phyloP scores from a whole-genome alignment of 2,113 vertebrate genomes.

The Bos taurus region DNA sequence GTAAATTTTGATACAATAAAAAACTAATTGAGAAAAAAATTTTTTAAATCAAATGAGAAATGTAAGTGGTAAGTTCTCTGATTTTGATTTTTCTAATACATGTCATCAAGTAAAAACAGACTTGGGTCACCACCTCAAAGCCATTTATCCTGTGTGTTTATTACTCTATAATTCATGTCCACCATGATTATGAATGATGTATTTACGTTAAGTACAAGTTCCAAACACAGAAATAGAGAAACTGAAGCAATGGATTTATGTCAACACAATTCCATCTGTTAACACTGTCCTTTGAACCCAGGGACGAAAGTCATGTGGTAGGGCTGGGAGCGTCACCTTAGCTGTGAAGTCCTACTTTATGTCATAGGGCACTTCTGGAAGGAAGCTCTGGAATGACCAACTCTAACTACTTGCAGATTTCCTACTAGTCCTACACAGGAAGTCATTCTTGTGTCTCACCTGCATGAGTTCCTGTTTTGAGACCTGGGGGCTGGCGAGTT shows the following conservation, averaged over 20 bases:
- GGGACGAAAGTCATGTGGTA: slow-evolving; percentile 49
- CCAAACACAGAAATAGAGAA: slow-evolving; percentile 1
- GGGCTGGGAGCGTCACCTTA: slow-evolving; percentile 67
- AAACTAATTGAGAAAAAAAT: not conserved
- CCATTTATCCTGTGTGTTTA: not conserved
- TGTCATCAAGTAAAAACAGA: slow-evolving; percentile 4
- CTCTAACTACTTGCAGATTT: slow-evolving; percentile 77
- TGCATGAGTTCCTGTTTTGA: slow-evolving; percentile 86
- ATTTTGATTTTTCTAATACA: slow-evolving; percentile 14
- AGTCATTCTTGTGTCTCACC: slow-evolving; percentile 82
- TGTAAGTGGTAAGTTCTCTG: not conserved
- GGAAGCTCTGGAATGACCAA: slow-evolving; percentile 76
- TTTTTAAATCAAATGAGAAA: not conserved
- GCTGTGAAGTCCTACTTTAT: slow-evolving; percentile 52
- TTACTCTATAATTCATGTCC: not conserved
- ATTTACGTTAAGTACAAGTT: not conserved
- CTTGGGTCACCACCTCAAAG: not conserved
- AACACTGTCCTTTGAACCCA: slow-evolving; percentile 16
- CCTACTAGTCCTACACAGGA: slow-evolving; percentile 79
- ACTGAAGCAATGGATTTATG: not conserved
- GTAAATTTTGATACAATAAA: not conserved
- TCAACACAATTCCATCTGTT: slow-evolving; percentile 38
- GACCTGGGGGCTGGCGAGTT: slow-evolving; percentile 73
- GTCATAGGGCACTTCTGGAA: slow-evolving; percentile 79
- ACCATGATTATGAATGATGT: not conserved